Conservation (phyloP, 1,140 invertebrate genomes). For the Oncopodura yosiiana region DNA sequence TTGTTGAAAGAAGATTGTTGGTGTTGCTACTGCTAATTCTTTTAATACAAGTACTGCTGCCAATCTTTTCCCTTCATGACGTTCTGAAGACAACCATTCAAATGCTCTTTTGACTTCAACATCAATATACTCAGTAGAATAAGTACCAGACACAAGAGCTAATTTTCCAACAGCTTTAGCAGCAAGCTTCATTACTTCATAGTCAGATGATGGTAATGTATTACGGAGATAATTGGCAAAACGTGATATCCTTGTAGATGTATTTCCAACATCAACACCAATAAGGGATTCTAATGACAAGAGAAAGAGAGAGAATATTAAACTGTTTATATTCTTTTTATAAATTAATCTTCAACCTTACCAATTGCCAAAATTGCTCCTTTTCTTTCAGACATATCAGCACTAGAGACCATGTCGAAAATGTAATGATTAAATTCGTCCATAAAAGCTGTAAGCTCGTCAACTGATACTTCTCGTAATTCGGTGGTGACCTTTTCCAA, state of each 20-base stretch:
- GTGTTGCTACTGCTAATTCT: slow-evolving; percentile 89
- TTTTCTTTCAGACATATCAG: slow-evolving; percentile 88
- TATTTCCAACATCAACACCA: slow-evolving; percentile 83
- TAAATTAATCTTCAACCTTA: slow-evolving; percentile 40
- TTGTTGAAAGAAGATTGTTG: slow-evolving; percentile 97
- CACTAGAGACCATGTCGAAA: slow-evolving; percentile 87
- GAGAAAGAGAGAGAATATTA: neutral
- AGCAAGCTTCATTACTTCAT: slow-evolving; percentile 88
- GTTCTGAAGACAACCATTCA: slow-evolving; percentile 77
- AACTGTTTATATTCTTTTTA: neutral
- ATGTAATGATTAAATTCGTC: slow-evolving; percentile 94
- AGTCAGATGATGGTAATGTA: slow-evolving; percentile 77
- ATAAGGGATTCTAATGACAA: slow-evolving; percentile 69
- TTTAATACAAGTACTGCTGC: slow-evolving; percentile 81
- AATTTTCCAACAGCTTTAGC: slow-evolving; percentile 86
- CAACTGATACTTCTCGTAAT: slow-evolving; percentile 77
- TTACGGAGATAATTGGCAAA: slow-evolving; percentile 90
- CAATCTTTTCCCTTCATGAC: slow-evolving; percentile 79
- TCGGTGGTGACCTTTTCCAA: slow-evolving; percentile 59
- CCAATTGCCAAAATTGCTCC: slow-evolving; percentile 89
- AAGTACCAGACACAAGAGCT: slow-evolving; percentile 80
- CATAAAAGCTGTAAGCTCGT: slow-evolving; percentile 79
- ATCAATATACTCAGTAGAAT: slow-evolving; percentile 88
- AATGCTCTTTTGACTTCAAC: slow-evolving; percentile 91
- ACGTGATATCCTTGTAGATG: slow-evolving; percentile 74